Evolutionary conservation across 2,113 vertebrate genomes (phyloP), one percentile per base, ranked within the genome.

Genomic region (Rhabdornis inornatus): DNA sequence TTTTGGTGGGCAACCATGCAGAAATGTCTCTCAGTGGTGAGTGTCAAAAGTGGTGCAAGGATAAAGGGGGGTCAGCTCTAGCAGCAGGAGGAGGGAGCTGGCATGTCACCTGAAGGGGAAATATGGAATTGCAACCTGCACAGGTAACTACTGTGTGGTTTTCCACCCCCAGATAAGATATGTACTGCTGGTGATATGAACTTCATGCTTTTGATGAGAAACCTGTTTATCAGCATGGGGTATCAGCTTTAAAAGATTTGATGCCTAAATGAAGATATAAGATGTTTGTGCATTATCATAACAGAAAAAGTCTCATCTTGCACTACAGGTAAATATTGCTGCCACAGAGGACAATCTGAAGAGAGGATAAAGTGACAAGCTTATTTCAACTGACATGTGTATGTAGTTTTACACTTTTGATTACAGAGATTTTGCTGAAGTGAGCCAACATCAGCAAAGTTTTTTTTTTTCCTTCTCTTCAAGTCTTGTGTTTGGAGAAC

Each of bases 391-490:
- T 90, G 78, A 89, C 3, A 17, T 56, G 39, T 87, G 47, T 95
- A 35, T 85, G 53, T 53, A 40, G 42, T 49, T 81, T 66, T 84
- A 50, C 33, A 70, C 10, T 78, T 75, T 66, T 64, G 76, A 94
- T 92, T 88, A 76, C 60, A 76, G 10, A 77, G 60, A 55, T 94
- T 97, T 96, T 96, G 64, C 95, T 95, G 57, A 95, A 95, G 85
- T 90, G 4, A 35, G 47, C 22, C 59, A 45, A 81, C 61, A 70
- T 69, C 15, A 21, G 35, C 90, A 61, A 57, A 83, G 12, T 9
- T 80, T 92, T 77, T 71, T 93, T 92, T 68, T 94, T 84, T 84
- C 69, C n/a, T 75, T 95, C 80, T 83, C 66, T 87, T 93, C 83
- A 89, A 85, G 49, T 20, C 44, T 37, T n/a, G 37, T 21, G 13